Evolutionary conservation across 2,113 vertebrate species (phyloP), one percentile per base, ranked within the genome.

Genomic region (Pterophyllum scalare): DNA sequence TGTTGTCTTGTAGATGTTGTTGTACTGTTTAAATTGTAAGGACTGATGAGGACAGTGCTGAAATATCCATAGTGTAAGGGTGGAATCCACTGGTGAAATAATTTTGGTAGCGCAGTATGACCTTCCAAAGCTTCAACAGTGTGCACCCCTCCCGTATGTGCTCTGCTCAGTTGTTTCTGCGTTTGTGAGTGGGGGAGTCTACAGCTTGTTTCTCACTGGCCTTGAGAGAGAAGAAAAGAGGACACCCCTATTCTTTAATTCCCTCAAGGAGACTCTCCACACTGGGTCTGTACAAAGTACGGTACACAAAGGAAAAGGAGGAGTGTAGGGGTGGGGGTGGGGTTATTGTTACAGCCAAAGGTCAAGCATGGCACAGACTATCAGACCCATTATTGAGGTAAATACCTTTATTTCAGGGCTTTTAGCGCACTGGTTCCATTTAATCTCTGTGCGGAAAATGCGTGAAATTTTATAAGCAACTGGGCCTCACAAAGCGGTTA

Each of bases 1-100:
- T 92, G 92, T 92, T 93, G 93, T 94, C 87, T 93, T 88, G 94
- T 94, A 92, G 89, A 88, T 88, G 92, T 93, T 91, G 85, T 92
- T 91, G 94, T 95, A 85, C 89, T 92, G 87, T 94, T 93, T 82
- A 91, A 92, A 76, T 88, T 92, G 83, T 88, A 88, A 86, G 86
- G 86, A 90, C 91, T 76, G 75, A 91, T 80, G 7, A 87, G 80
- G 87, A 86, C 87, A 79, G 54, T 12, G 56, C 84, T 86, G 60
- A 82, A 81, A 74, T 80, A 83, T 24, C 87, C 74, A 84, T 72
- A 58, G 49, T 58, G 59, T 77, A 80, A 67, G 84, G 79, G 70
- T 60, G 75, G 75, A 72, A 86, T 83, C 83, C 67, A 87, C 78
- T 83, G 88, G 85, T 75, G 79, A 94, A 93, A 92, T 38, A 52